phyloP scores from a whole-genome alignment of 30 jellyfish, hydroid and myxozoan genomes.

The Aurelia sp. region DNA sequence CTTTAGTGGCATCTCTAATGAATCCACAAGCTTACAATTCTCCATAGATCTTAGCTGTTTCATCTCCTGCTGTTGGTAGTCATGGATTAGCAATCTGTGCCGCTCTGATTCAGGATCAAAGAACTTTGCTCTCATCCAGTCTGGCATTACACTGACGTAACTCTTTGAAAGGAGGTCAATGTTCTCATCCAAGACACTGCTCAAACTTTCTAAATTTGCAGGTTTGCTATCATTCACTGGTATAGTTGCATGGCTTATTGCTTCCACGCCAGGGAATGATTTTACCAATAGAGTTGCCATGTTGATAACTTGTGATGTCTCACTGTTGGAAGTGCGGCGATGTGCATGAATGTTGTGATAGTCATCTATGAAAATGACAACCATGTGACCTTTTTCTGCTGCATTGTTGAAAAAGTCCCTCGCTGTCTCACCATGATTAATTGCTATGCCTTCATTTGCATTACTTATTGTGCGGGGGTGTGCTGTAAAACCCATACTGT shows the following conservation, averaged over 20 bases:
- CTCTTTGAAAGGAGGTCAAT: constrained; percentile 6
- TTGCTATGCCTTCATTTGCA: constrained; percentile 3
- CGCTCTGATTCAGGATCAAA: constrained; percentile 10
- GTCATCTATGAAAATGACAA: constrained; percentile 23
- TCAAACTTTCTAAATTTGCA: constrained; percentile 1
- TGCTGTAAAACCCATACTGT: constrained; percentile 16
- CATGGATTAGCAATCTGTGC: constrained; percentile 15
- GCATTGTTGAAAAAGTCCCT: constrained; percentile 1
- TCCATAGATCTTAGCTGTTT: constrained; percentile 11
- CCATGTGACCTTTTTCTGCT: constrained; percentile 7
- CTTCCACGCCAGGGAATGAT: not conserved
- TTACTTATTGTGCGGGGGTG: constrained; percentile 16
- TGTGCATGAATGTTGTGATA: constrained; percentile 26
- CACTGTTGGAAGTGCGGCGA: constrained; percentile 4
- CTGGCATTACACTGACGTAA: constrained; percentile 20
- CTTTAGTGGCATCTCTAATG: constrained; percentile 31
- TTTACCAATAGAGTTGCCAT: not conserved
- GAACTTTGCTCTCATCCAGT: constrained; percentile 12
- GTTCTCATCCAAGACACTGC: not conserved
- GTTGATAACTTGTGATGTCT: constrained; percentile 1
- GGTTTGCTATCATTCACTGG: constrained; percentile 6
- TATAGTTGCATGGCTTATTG: constrained; percentile 21
- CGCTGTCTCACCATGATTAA: constrained; percentile 2
- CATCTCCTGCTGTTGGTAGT: not conserved
- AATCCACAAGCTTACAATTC: constrained; percentile 11